Evolutionary conservation across 2,113 vertebrate species (phyloP), one percentile per base, ranked within the genome.

Genomic region (Petroica traversi): DNA sequence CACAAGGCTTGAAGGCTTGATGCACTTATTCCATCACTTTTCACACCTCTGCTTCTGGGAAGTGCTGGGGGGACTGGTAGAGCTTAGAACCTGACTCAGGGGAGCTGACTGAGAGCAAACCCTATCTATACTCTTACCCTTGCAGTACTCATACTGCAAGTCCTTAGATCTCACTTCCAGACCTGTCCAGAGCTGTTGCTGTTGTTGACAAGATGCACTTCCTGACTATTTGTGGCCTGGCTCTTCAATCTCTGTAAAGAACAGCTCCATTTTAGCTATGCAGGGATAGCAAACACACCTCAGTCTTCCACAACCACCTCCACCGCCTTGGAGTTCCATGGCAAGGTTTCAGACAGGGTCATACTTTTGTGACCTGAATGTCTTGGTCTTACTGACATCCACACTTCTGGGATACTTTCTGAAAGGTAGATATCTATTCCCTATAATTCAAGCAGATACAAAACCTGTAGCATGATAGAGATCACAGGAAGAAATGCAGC

Each of bases 71-170:
- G 59, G n/a, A 29, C 19, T 22, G 73, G 14, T 8, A 38, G 20
- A 69, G 19, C n/a, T 48, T 26, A 48, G 31, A 18, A 48, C 12
- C 14, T 64, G 67, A 33, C 34, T 67, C 33, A 23, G 18, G 15
- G 43, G 17, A 54, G 9, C 25, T 38, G 66, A 41, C 26, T 55
- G 33, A 23, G 46, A 31, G 83, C 58, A 67, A 57, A 45, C 3
- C 18, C 25, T 36, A 31, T 8, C 52, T 75, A n/a, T n/a, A n/a
- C n/a, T n/a, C n/a, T n/a, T n/a, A n/a, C n/a, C n/a, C n/a, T n/a
- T n/a, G 4, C 52, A 46, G 61, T 6, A 12, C 0, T 0, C 48
- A 38, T 14, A 12, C 38, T 49, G 23, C 28, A 34, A 9, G 4
- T 88, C 66, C 48, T 38, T 23, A 63, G 34, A 36, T 19, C 13